A percentile compares a stretch with the other conserved stretches of the same genome.
These are phyloP conservation scores for Crotalus helleri DNA, from an alignment of 2,113 vertebrate species.

Conservation along the genomic window DNA sequence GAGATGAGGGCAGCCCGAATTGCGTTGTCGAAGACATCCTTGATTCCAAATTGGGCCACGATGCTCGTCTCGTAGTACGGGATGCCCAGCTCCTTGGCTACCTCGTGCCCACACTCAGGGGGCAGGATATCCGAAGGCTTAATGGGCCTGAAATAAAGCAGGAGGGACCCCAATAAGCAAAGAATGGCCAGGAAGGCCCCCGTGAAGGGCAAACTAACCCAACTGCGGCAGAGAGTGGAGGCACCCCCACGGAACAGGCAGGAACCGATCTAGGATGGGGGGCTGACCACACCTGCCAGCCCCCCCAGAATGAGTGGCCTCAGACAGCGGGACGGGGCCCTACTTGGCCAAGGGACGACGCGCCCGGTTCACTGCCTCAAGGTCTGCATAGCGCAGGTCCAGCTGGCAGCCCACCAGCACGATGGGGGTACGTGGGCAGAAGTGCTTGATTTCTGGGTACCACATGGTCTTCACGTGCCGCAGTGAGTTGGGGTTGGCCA, in stretches of 20 bases:
- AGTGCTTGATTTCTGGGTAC: constrained; percentile 91
- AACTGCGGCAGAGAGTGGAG: background rate
- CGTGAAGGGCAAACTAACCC: background rate
- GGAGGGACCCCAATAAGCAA: too few species aligned
- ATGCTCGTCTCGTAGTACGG: constrained; percentile 91
- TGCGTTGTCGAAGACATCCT: constrained; percentile 91
- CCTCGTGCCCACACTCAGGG: constrained; percentile 85
- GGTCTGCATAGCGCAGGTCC: constrained; percentile 90
- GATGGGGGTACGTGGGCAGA: constrained; percentile 88
- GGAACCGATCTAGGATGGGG: background rate
- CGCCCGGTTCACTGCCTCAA: constrained; percentile 88
- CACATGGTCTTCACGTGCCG: constrained; percentile 89
- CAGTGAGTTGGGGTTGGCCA: constrained; percentile 89
- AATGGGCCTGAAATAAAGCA: constrained; percentile 73
- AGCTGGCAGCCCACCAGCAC: constrained; percentile 92
- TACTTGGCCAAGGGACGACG: constrained; percentile 86
- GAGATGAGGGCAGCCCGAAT: constrained; percentile 89
- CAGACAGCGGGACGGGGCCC: constrained; percentile 21
- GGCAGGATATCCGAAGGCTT: constrained; percentile 87
- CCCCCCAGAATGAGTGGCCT: background rate
- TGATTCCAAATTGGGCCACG: constrained; percentile 89
- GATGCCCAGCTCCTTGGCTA: constrained; percentile 87
- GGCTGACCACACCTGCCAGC: fast-evolving
- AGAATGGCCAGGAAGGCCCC: background rate
- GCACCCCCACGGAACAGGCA: background rate